Conservation (phyloP, 2,888 invertebrate genomes). For the Harpalus rufipes region DNA sequence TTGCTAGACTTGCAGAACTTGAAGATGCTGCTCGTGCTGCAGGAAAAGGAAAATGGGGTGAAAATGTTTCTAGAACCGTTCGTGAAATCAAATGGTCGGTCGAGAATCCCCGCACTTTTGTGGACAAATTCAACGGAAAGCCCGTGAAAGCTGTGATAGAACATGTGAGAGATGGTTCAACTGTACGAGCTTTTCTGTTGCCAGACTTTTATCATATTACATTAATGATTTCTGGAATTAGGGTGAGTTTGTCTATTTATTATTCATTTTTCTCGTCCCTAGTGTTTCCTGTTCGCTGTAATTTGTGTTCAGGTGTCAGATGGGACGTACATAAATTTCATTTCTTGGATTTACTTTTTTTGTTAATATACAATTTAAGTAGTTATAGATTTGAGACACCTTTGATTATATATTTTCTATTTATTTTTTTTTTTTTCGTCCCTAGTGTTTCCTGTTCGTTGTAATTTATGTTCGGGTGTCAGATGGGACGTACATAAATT, state of each 20-base stretch:
- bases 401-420: not conserved
- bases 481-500: constrained; percentile 51
- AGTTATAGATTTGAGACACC: constrained; percentile 11
- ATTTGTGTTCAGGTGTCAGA: constrained; percentile 56
- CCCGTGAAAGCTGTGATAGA: constrained; percentile 96
- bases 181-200: constrained; percentile 93
- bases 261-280: constrained; percentile 6
- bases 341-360: constrained; percentile 26
- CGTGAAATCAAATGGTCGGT: constrained; percentile 93
- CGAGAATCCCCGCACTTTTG: constrained; percentile 90
- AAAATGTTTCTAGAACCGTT: constrained; percentile 81
- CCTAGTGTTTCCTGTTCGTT: constrained; percentile 43
- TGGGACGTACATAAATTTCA: constrained; percentile 45
- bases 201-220: constrained; percentile 96
- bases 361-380: constrained; percentile 1
- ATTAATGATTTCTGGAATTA: constrained; percentile 96
- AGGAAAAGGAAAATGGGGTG: constrained; percentile 89
- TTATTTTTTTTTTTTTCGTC: not conserved
- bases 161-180: constrained; percentile 98
- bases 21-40: constrained; percentile 94
- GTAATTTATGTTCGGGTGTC: constrained; percentile 51
- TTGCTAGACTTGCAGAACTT: constrained; percentile 86
- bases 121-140: constrained; percentile 91
- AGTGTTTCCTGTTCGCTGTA: constrained; percentile 44
- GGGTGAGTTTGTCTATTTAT: constrained; percentile 78